A percentile compares a stretch with the other conserved stretches of the same genome.
Conservation (phyloP, 2,888 invertebrate species). For the Dione juno region DNA sequence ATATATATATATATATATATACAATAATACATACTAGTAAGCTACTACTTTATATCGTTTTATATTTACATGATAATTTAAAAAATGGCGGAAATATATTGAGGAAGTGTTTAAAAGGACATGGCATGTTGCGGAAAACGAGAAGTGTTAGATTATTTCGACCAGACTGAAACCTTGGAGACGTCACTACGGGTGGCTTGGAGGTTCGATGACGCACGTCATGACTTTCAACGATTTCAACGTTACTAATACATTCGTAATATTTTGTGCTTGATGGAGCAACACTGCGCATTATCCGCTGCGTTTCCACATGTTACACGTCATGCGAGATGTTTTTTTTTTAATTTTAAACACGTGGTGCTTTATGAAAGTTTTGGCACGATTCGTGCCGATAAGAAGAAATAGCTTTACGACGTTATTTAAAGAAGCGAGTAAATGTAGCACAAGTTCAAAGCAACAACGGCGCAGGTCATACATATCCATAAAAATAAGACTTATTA, state of each 20-base stretch:
- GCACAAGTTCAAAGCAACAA: slow-evolving; percentile 76
- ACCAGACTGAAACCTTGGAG: slow-evolving; percentile 54
- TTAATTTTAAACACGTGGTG: slow-evolving; percentile 62
- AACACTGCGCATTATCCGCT: slow-evolving; percentile 43
- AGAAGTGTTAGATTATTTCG: slow-evolving; percentile 35
- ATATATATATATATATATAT: too few relatives aligned
- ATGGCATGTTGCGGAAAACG: slow-evolving; percentile 41
- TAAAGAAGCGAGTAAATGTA: slow-evolving; percentile 73
- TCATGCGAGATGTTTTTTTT: slow-evolving; percentile 44
- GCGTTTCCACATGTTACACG: slow-evolving; percentile 36
- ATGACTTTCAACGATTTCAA: slow-evolving; percentile 32
- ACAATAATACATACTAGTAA: background rate
- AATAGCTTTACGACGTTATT: slow-evolving; percentile 67
- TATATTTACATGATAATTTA: background rate
- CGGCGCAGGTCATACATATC: slow-evolving; percentile 55
- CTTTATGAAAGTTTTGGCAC: slow-evolving; percentile 72
- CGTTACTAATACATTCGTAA: slow-evolving; percentile 19
- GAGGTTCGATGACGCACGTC: slow-evolving; percentile 64
- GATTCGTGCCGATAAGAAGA: slow-evolving; percentile 53
- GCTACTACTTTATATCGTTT: background rate
- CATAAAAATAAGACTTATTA: slow-evolving; percentile 75
- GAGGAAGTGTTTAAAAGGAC: slow-evolving; percentile 42
- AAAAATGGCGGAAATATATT: slow-evolving; percentile 6
- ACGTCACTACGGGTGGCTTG: slow-evolving; percentile 55
- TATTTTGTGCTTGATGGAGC: slow-evolving; percentile 19